Conservation (phyloP, 2,888 invertebrate species). For the Philereme vetulata region DNA sequence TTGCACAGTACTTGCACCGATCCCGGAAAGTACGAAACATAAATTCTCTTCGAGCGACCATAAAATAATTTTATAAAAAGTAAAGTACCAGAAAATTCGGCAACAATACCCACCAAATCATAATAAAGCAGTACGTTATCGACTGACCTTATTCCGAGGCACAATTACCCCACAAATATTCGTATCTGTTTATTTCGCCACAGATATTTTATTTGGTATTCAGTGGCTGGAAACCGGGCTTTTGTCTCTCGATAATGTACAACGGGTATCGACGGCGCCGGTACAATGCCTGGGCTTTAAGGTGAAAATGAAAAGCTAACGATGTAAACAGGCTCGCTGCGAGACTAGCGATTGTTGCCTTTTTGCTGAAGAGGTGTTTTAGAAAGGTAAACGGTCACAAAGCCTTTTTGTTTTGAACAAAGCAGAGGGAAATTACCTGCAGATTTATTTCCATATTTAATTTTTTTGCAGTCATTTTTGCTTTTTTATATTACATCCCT, state of each 20-base stretch:
- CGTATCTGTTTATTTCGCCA: slow-evolving; percentile 37
- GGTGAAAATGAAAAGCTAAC: slow-evolving; percentile 59
- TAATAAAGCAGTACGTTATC: slow-evolving; percentile 34
- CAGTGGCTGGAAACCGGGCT: slow-evolving; percentile 40
- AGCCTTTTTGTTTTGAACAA: slow-evolving; percentile 24
- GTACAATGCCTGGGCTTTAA: slow-evolving; percentile 37
- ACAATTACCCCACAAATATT: slow-evolving; percentile 39
- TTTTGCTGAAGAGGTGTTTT: slow-evolving; percentile 28
- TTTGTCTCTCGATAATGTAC: slow-evolving; percentile 52
- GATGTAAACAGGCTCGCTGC: slow-evolving; percentile 48
- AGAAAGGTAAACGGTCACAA: slow-evolving; percentile 26
- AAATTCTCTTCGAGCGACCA: too few species aligned
- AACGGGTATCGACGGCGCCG: slow-evolving; percentile 33
- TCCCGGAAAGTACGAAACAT: too few species aligned
- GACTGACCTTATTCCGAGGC: slow-evolving; percentile 36
- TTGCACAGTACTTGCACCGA: too few species aligned
- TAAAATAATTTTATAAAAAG: not conserved
- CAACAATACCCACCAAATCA: slow-evolving; percentile 15
- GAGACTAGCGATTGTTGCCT: slow-evolving; percentile 23
- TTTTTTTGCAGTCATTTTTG: slow-evolving; percentile 4
- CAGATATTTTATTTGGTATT: slow-evolving; percentile 46
- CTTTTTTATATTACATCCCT: too few species aligned
- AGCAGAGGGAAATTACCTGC: slow-evolving; percentile 18
- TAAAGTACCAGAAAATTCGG: slow-evolving; percentile 10
- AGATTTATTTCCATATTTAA: slow-evolving; percentile 9